Conservation (phyloP, 1,140 invertebrate species). For the Mylabris phalerata region DNA sequence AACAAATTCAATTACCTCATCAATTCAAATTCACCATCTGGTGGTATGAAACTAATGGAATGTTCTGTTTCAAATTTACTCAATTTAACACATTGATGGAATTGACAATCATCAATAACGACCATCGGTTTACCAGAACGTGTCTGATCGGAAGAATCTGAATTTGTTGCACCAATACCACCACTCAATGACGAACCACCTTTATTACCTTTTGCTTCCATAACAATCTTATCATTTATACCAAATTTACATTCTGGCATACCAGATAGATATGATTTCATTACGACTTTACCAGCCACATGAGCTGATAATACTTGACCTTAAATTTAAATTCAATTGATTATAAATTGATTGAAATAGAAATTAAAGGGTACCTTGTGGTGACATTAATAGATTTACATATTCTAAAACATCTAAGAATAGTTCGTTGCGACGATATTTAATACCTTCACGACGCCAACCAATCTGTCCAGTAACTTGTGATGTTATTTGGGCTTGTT, state of each 20-base stretch:
- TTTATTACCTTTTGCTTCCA: slow-evolving; percentile 89
- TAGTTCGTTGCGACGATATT: slow-evolving; percentile 96
- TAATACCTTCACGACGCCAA: slow-evolving; percentile 99
- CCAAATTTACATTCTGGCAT: slow-evolving; percentile 99
- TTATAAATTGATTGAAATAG: not conserved
- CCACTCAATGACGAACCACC: slow-evolving; percentile 48
- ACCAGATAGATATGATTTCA: slow-evolving; percentile 99
- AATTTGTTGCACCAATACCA: slow-evolving; percentile 40
- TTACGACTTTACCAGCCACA: slow-evolving; percentile 98
- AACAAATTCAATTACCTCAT: slow-evolving; percentile 69
- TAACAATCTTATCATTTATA: slow-evolving; percentile 99
- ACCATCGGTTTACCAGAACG: slow-evolving; percentile 91
- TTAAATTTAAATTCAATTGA: slow-evolving; percentile 40
- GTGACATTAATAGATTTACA: slow-evolving; percentile 98
- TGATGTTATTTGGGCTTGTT: slow-evolving; percentile 98
- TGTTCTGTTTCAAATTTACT: slow-evolving; percentile 99
- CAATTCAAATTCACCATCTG: slow-evolving; percentile 98
- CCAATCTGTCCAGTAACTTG: slow-evolving; percentile 99
- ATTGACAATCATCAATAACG: slow-evolving; percentile 99
- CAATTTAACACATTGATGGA: slow-evolving; percentile 99
- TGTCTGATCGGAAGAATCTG: slow-evolving; percentile 72
- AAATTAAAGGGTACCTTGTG: slow-evolving; percentile 66
- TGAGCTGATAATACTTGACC: slow-evolving; percentile 98
- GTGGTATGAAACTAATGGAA: slow-evolving; percentile 99
- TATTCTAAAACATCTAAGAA: slow-evolving; percentile 99